phyloP scores from a whole-genome alignment of 2,113 vertebrate genomes.

The Tringa solitaria region DNA sequence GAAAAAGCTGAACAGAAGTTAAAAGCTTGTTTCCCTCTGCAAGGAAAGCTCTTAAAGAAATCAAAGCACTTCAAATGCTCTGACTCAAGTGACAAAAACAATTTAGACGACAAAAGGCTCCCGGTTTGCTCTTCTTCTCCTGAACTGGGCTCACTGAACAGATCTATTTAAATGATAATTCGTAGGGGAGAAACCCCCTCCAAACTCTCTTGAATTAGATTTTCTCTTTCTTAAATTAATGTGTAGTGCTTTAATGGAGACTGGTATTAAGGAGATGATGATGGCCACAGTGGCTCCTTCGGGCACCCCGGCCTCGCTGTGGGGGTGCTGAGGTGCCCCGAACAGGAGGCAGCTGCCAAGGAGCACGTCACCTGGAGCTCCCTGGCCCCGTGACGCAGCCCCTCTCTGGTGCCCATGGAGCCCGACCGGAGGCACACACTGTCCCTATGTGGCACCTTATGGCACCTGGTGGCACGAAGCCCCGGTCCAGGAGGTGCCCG shows the following conservation, averaged over 20 bases:
- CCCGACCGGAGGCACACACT: accelerated
- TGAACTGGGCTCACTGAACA: slow-evolving; percentile 10
- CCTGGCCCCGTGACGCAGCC: accelerated
- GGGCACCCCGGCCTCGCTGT: background rate
- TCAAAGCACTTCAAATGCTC: slow-evolving; percentile 49
- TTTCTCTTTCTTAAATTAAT: slow-evolving; percentile 15
- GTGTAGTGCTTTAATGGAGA: background rate
- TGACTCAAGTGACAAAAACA: slow-evolving; percentile 53
- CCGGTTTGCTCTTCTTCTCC: background rate
- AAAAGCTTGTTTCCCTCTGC: slow-evolving; percentile 25
- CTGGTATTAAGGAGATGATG: background rate
- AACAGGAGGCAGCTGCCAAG: background rate
- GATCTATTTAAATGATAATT: slow-evolving; percentile 63
- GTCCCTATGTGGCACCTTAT: background rate
- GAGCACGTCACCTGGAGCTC: accelerated
- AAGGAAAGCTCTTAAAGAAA: slow-evolving; percentile 36
- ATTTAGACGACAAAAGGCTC: slow-evolving; percentile 56
- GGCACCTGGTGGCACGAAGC: background rate
- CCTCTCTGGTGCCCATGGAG: accelerated
- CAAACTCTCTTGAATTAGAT: slow-evolving; percentile 17
- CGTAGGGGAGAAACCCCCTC: background rate
- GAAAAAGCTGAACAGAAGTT: background rate
- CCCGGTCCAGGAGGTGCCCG: accelerated
- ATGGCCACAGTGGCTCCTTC: background rate
- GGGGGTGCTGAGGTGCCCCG: accelerated